These are phyloP conservation scores for Okamejei kenojei DNA, from an alignment of 2,797 vertebrate species.

Conservation along the genomic window DNA sequence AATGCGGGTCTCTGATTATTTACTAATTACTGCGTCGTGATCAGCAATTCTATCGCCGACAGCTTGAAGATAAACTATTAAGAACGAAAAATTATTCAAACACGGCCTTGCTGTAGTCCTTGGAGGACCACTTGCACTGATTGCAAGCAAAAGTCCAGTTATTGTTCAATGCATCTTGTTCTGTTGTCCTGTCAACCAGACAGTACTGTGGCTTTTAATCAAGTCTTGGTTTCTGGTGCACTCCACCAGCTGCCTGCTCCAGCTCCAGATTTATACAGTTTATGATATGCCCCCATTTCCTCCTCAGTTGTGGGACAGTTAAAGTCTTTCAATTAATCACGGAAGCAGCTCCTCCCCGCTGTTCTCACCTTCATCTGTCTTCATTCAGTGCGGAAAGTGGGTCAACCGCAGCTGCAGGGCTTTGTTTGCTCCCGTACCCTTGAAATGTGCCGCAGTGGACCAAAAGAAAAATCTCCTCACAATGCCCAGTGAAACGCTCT, in stretches of 20 bases:
- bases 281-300: neutral
- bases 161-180: neutral
- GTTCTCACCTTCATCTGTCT: conserved; percentile 31
- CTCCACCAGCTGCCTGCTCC: neutral
- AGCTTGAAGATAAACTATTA: neutral
- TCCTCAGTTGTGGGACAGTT: neutral
- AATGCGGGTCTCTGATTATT: neutral
- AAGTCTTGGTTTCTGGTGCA: neutral
- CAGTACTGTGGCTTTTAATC: neutral
- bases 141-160: neutral
- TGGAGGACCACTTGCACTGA: neutral
- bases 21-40: neutral
- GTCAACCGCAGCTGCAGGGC: conserved; percentile 22
- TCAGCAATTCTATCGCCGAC: neutral
- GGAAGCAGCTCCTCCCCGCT: neutral
- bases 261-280: neutral
- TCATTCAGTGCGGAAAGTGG: neutral
- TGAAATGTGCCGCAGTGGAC: conserved; percentile 32
- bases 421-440: conserved; percentile 23
- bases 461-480: conserved; percentile 3
- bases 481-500: conserved; percentile 28
- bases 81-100: neutral
- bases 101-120: neutral
- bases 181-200: neutral
- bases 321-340: conserved; percentile 24